Evolutionary conservation across 2,797 vertebrate species (phyloP).

Genomic region (Ataeniobius toweri): DNA sequence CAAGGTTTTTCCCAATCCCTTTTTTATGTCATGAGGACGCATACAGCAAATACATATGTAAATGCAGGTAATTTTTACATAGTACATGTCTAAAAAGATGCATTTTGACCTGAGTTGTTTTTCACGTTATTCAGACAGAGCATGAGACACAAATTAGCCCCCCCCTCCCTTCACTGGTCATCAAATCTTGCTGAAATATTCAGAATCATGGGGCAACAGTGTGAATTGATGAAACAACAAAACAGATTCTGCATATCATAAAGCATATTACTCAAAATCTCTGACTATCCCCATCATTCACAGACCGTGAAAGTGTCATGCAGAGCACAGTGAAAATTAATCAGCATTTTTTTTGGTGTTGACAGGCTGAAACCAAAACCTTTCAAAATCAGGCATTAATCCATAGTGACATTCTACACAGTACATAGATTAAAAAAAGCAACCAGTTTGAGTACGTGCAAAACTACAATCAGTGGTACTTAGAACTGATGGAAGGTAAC

Average conservation of each 20-base stretch:
- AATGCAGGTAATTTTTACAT: conserved; percentile 18
- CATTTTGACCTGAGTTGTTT: conserved; percentile 32
- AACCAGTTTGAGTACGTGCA: conserved; percentile 12
- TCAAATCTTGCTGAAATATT: conserved; percentile 47
- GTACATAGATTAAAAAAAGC: conserved; percentile 21
- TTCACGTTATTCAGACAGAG: conserved; percentile 48
- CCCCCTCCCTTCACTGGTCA: conserved; percentile 40
- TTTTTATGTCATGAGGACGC: conserved; percentile 44
- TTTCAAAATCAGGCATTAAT: conserved; percentile 45
- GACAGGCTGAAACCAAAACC: conserved; percentile 40
- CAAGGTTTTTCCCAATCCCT: conserved; percentile 37
- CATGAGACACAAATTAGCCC: conserved; percentile 52
- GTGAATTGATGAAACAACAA: conserved; percentile 66
- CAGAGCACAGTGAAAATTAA: conserved; percentile 63
- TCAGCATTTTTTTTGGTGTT: conserved; percentile 53
- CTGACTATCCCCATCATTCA: conserved; percentile 48
- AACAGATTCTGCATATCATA: conserved; percentile 15
- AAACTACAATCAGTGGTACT: conserved; percentile 17
- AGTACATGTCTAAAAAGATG: conserved; percentile 40
- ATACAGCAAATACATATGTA: conserved; percentile 28
- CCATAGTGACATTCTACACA: neutral
- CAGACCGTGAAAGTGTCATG: conserved; percentile 35
- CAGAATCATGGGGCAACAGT: conserved; percentile 42
- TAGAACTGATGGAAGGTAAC: conserved; percentile 7
- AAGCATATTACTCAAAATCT: conserved; percentile 52